A percentile compares a stretch with the other conserved stretches of the same genome.
Evolutionary conservation across 2,797 vertebrate genomes (phyloP).

Genomic region (Chrysocyon brachyurus): DNA sequence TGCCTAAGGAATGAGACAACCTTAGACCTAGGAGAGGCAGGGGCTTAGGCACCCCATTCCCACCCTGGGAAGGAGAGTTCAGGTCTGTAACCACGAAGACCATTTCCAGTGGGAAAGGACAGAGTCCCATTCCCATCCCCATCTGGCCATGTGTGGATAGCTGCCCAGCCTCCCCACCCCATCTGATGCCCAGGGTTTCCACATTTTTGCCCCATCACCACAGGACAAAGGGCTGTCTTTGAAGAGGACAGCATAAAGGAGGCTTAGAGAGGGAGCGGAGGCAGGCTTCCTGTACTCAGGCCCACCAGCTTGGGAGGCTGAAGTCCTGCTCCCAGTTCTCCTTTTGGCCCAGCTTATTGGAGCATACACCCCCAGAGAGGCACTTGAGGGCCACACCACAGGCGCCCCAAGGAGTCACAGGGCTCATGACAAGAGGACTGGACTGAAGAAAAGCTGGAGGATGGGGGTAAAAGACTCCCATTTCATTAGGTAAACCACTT

Average conservation of each 20-base stretch:
- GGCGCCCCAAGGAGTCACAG: slow-evolving; percentile 7
- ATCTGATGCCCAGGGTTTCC: background rate
- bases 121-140: background rate
- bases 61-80: slow-evolving; percentile 26
- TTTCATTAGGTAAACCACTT: slow-evolving; percentile 47
- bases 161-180: background rate
- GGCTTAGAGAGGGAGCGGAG: background rate
- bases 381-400: background rate
- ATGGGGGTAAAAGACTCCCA: background rate
- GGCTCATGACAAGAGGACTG: background rate
- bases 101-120: background rate
- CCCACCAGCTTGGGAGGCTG: background rate
- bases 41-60: background rate
- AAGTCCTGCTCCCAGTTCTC: background rate
- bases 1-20: background rate
- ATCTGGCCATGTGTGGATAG: background rate
- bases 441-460: background rate
- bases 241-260: background rate
- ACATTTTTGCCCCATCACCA: background rate
- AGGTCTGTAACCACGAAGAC: background rate
- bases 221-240: background rate
- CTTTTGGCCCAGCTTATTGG: background rate
- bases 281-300: background rate
- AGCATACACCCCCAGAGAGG: background rate
- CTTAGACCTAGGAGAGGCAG: background rate